Evolutionary conservation across 2,888 invertebrate genomes (phyloP), one percentile per base, ranked within the genome.

Genomic region (Tetragonisca angustula): DNA sequence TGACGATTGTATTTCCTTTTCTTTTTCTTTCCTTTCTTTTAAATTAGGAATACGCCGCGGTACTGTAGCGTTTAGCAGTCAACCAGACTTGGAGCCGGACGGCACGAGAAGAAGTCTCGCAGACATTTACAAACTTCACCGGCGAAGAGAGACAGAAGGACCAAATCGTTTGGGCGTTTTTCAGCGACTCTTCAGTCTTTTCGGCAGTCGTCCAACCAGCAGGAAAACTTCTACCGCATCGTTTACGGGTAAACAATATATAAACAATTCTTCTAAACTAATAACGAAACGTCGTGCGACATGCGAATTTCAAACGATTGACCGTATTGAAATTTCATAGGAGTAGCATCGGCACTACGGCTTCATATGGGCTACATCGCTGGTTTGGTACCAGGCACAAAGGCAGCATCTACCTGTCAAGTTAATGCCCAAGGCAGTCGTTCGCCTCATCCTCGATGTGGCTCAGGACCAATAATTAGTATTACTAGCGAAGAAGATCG

Each of bases 321-420:
- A 50, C 24, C 32, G 32, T 36, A 13, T 67, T 9, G 32, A 56
- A 59, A 82, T 76, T 69, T 64, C 49, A 15, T 86, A 91, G 96
- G 96, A 65, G 96, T 96, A 71, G 97, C 97, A 13, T 96, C 97
- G 6, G 97, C 97, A 5, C 94, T 97, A n/a, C 96, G 96, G 92
- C 96, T 96, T 91, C 97, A 97, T 90, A 97, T 97, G 91, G 97
- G 97, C 0, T 96, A 97, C 94, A 96, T 97, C 79, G 96, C 97
- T 43, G 96, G 97, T 0, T 94, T 97, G 2, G 96, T 97, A 72
- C 97, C 97, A 2, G 96, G 96, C 0, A 95, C 96, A 32, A 96
- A 96, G 87, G 94, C 94, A 65, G 92, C 93, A 9, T 94, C 94
- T 21, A 93, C 92, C 81, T 93, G 92, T 87, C 94, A 94, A 76